phyloP scores from a whole-genome alignment of 92 coral and sea anemone genomes.

The Porites lobata region DNA sequence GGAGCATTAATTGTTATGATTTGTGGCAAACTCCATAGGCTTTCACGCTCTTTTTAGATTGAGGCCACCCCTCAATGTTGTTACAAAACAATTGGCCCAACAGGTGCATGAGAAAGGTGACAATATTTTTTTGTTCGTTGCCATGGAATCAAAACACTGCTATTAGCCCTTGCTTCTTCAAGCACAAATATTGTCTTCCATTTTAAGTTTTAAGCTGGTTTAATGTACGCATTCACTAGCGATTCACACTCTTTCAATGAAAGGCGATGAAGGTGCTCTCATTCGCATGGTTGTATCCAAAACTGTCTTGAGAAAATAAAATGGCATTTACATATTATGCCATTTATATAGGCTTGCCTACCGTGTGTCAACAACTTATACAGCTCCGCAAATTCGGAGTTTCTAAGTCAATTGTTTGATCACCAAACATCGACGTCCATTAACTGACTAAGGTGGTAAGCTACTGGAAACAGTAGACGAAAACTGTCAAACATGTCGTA shows the following conservation, averaged over 20 bases:
- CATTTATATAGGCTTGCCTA: not conserved
- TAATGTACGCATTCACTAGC: not conserved
- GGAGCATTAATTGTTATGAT: constrained; percentile 39
- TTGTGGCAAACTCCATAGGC: constrained; percentile 8
- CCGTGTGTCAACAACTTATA: constrained; percentile 4
- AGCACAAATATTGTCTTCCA: not conserved
- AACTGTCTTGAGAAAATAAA: not conserved
- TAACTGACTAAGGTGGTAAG: not conserved
- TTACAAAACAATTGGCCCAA: constrained; percentile 22
- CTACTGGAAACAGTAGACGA: not conserved
- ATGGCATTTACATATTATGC: not conserved
- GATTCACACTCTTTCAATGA: not conserved
- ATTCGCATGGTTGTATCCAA: not conserved
- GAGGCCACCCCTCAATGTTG: constrained; percentile 18
- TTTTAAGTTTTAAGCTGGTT: not conserved
- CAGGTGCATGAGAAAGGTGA: constrained; percentile 55
- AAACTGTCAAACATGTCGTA: not conserved
- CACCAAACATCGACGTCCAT: not conserved
- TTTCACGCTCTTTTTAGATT: constrained; percentile 29
- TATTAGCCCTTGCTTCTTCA: not conserved
- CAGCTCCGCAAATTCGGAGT: constrained; percentile 17
- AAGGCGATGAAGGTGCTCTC: not conserved
- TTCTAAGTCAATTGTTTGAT: constrained; percentile 18
- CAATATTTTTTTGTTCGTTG: constrained; percentile 45
- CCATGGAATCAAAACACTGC: constrained; percentile 69